phyloP scores from a whole-genome alignment of 2,113 vertebrate genomes.

The Alaudala cheleensis region DNA sequence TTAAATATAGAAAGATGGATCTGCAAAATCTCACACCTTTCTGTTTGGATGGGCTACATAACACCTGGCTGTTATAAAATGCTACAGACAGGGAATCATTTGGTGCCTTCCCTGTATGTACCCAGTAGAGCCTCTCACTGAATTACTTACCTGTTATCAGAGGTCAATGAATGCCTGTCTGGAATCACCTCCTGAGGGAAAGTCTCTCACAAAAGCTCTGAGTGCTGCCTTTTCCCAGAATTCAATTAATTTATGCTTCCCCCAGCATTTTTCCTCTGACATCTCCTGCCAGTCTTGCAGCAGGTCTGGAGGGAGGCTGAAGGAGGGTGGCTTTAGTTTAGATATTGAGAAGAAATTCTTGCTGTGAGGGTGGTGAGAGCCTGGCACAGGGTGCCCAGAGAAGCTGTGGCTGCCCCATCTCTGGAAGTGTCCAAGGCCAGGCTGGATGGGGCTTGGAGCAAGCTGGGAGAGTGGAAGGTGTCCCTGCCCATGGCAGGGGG shows the following conservation, averaged over 20 bases:
- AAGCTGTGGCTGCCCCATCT: not conserved
- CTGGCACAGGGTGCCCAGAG: not conserved
- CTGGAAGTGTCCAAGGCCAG: not conserved
- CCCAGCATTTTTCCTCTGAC: not conserved
- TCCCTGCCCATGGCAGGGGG: not conserved
- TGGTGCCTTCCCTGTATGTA: accelerated
- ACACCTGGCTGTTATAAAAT: not conserved
- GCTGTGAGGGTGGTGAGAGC: not conserved
- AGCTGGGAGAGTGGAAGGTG: accelerated
- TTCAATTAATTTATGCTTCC: not conserved
- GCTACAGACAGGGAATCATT: not conserved
- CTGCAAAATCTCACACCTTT: not conserved
- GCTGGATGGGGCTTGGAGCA: accelerated
- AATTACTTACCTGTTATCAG: accelerated
- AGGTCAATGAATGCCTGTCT: not conserved
- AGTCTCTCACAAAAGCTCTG: not conserved
- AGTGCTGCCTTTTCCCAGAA: not conserved
- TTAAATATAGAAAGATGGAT: not conserved
- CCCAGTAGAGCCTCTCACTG: not conserved
- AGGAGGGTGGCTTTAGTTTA: not conserved
- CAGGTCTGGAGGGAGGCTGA: not conserved
- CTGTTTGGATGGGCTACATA: not conserved
- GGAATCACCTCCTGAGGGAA: not conserved
- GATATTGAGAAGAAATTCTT: not conserved
- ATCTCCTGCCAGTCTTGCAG: not conserved